Evolutionary conservation across 2,113 vertebrate genomes (phyloP).

Genomic region (Thinocorus orbignyianus): DNA sequence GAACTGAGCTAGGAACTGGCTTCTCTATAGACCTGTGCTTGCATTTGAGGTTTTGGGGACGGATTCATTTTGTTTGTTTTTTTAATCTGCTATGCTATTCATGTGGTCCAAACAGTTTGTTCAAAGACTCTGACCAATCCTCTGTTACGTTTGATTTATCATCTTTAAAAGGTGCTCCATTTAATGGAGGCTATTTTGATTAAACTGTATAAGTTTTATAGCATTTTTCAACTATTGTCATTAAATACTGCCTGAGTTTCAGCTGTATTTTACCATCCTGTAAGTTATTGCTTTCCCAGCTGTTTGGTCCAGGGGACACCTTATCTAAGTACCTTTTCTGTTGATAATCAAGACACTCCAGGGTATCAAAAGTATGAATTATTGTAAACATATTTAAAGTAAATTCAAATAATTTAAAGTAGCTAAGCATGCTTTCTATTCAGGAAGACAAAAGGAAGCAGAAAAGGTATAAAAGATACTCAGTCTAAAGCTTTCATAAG

Average conservation of each 20-base stretch:
- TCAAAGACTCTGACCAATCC: not conserved
- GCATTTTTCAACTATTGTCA: not conserved
- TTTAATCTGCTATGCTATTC: not conserved
- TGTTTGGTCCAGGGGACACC: slow-evolving; percentile 17
- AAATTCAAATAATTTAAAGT: not conserved
- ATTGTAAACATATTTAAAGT: not conserved
- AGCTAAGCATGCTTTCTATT: not conserved
- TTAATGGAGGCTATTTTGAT: slow-evolving; percentile 24
- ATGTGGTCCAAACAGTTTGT: not conserved
- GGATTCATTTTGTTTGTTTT: not conserved
- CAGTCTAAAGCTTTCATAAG: not conserved
- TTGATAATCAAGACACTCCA: slow-evolving; percentile 9
- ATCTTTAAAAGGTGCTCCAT: not conserved
- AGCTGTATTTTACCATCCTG: slow-evolving; percentile 42
- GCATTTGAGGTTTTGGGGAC: not conserved
- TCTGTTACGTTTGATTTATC: not conserved
- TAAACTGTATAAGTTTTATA: not conserved
- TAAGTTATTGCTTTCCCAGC: slow-evolving; percentile 60
- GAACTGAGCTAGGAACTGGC: not conserved
- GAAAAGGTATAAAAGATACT: not conserved
- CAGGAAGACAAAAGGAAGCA: too few relatives aligned
- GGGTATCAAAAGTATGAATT: not conserved
- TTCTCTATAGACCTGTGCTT: not conserved
- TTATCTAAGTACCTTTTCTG: not conserved
- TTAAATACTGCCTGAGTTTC: slow-evolving; percentile 41